Evolutionary conservation across 2,888 invertebrate species (phyloP), one percentile per base, ranked within the genome.

Genomic region (Andrena praecox): DNA sequence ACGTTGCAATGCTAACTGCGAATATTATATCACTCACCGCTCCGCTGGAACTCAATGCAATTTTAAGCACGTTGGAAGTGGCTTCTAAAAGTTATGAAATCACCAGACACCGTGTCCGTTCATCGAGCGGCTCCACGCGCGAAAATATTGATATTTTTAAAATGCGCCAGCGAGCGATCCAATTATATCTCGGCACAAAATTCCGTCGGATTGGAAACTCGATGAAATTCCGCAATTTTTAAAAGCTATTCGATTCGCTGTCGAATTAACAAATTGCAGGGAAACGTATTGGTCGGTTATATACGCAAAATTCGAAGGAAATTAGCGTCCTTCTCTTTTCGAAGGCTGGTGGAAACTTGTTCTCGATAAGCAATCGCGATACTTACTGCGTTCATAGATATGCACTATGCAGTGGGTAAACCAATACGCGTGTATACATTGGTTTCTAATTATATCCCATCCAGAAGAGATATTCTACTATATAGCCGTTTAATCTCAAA

Each of bases 181-280:
- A 8, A 24, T 52, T 33, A 42, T 4, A 10, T 70, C 60, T 7
- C 35, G 35, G 52, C 70, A 62, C 7, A 52, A 29, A 69, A 50
- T 62, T 62, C 52, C 52, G 4, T 35, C 24, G 31, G 31, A 35
- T 3, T 31, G 24, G 29, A 62, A 52, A 35, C 12, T 16, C 50
- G 69, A 52, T 27, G 35, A 27, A 60, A 27, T 20, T 27, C 0
- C 10, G 20, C 20, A 52, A 52, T 20, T 52, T 20, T 7, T 52
- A n/a, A 6, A 52, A 56, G 24, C 56, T 24, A 33, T 42, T 63
- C 50, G 59, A 59, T 59, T 27, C 35, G 52, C 33, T 33, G 50
- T n/a, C 12, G 5, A 48, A 69, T 16, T 52, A 75, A 75, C 48
- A 8, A 27, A 20, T 16, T 16, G 35, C 56, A 29, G 42, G 35